Conservation (phyloP, 2,888 invertebrate species). For the Caenorhabditis uteleia region DNA sequence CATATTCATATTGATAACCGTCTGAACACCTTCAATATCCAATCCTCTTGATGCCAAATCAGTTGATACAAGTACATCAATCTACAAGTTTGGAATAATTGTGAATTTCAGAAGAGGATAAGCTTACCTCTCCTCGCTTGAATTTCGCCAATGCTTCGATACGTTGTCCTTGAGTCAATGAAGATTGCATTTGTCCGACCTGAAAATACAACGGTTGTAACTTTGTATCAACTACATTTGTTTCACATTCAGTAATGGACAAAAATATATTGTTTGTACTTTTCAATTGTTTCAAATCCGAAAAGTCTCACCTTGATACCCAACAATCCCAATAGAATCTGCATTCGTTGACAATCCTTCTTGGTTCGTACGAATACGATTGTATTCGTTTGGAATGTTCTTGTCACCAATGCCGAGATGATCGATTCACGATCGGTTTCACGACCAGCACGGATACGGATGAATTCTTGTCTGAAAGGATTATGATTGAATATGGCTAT, state of each 20-base stretch:
- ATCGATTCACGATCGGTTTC: constrained; percentile 92
- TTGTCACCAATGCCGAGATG: constrained; percentile 66
- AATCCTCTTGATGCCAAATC: constrained; percentile 92
- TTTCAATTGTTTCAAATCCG: neutral
- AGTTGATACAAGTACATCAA: constrained; percentile 83
- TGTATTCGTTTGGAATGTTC: constrained; percentile 52
- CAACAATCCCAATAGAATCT: constrained; percentile 86
- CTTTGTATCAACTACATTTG: neutral
- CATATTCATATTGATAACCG: constrained; percentile 92
- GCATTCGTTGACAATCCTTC: constrained; percentile 89
- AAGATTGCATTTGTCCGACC: constrained; percentile 90
- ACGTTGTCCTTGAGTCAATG: constrained; percentile 85
- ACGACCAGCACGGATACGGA: constrained; percentile 74
- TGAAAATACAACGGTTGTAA: no score
- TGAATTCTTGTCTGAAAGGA: constrained; percentile 84
- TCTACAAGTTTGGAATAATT: constrained; percentile 54
- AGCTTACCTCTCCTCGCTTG: constrained; percentile 54
- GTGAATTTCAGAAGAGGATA: neutral
- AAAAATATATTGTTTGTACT: neutral
- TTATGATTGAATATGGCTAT: no score
- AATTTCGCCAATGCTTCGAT: constrained; percentile 66
- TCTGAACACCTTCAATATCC: constrained; percentile 95
- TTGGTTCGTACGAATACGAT: constrained; percentile 96
- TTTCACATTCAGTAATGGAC: neutral
- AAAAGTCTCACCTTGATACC: constrained; percentile 79